phyloP scores from a whole-genome alignment of 2,797 vertebrate species.

The Eutrigla gurnardus region DNA sequence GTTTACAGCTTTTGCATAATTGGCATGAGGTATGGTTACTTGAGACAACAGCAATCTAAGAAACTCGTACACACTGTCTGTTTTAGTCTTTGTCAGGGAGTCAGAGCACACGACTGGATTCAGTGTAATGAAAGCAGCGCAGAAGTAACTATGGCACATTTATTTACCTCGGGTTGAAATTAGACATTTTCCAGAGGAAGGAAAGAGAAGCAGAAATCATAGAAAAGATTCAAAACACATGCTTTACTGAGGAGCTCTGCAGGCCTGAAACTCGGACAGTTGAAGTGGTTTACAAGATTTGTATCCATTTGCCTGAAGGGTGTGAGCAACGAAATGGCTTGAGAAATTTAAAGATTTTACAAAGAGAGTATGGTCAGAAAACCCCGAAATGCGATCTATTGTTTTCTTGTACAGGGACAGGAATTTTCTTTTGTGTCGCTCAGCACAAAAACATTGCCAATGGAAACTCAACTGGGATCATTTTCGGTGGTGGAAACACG shows the following conservation, averaged over 20 bases:
- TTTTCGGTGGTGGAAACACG: no score
- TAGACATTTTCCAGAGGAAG: conserved; percentile 70
- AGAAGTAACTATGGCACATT: conserved; percentile 63
- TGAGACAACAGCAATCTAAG: conserved; percentile 62
- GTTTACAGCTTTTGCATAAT: conserved; percentile 75
- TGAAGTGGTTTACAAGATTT: conserved; percentile 49
- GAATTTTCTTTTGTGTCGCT: no score
- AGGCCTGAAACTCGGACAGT: conserved; percentile 35
- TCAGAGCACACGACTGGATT: conserved; percentile 46
- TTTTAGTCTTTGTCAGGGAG: conserved; percentile 59
- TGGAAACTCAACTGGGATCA: no score
- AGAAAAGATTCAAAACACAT: conserved; percentile 76
- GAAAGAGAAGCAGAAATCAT: conserved; percentile 63
- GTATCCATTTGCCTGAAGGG: conserved; percentile 43
- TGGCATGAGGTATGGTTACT: conserved; percentile 57
- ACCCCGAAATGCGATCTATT: no score
- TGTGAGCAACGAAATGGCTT: conserved; percentile 26
- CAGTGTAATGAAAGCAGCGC: conserved; percentile 36
- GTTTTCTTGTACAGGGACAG: no score
- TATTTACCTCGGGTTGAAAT: conserved; percentile 64
- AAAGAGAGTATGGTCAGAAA: neutral
- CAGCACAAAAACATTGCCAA: no score
- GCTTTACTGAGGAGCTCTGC: conserved; percentile 37
- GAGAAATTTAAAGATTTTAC: conserved; percentile 10
- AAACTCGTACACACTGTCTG: conserved; percentile 62